A percentile compares a stretch with the other conserved stretches of the same genome.
Evolutionary conservation across 2,888 invertebrate species (phyloP).

Genomic region (Ectropis crepuscularia): DNA sequence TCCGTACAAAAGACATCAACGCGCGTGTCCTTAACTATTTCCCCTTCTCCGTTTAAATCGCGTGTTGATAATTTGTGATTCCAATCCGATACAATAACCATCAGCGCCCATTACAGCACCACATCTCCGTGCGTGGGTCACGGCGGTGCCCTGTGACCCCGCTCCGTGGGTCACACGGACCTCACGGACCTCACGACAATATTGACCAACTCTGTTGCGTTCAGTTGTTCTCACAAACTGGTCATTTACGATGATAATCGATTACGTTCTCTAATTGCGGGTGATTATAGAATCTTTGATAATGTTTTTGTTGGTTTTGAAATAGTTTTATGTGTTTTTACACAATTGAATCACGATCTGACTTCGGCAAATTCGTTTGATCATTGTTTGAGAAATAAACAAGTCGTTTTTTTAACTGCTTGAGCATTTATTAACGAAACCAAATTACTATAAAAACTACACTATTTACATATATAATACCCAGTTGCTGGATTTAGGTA

Average conservation of each 20-base stretch:
- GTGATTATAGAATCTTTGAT: constrained; percentile 8
- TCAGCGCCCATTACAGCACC: neutral
- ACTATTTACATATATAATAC: no score
- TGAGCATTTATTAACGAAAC: no score
- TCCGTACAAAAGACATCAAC: constrained; percentile 25
- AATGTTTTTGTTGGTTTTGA: constrained; percentile 1
- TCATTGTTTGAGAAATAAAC: no score
- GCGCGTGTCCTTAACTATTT: constrained; percentile 6
- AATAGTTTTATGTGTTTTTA: neutral
- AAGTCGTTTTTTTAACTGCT: no score
- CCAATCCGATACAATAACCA: neutral
- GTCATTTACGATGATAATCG: constrained; percentile 17
- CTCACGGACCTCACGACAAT: constrained; percentile 17
- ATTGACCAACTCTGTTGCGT: constrained; percentile 22
- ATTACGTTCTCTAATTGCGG: constrained; percentile 9
- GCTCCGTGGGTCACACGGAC: constrained; percentile 6
- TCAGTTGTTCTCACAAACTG: constrained; percentile 26
- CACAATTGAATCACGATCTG: neutral
- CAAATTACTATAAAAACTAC: no score
- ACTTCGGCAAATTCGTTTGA: neutral
- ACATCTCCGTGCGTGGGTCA: constrained; percentile 13
- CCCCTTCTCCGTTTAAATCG: neutral
- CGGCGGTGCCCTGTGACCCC: constrained; percentile 4
- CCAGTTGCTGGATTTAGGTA: no score
- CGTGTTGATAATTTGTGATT: neutral